Base-by-base conservation (phyloP, 2,113 vertebrate genomes). In the Semicossyphus pulcher region DNA sequence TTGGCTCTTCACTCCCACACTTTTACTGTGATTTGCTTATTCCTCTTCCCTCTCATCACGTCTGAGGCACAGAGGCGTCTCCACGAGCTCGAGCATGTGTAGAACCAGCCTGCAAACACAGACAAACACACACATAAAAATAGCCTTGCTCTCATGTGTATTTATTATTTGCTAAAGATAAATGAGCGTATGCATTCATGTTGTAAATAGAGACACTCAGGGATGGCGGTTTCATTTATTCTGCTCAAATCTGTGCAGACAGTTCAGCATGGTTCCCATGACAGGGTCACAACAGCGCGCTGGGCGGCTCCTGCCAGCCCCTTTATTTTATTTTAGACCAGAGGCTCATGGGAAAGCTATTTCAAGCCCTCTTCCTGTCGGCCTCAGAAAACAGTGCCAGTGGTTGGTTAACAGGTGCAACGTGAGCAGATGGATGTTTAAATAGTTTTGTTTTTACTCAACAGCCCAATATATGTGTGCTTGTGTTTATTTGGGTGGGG, bases 321-420 rank as follows among this genome's bases (percentile, higher is more conserved):
- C 73, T 84, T 80, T 69, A 65, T 87, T 87, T 91, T 93, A 92
- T 93, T 94, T 95, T 93, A 84, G 89, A 91, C 86, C 80, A 76
- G 78, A 88, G 90, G 89, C 93, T 94, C 94, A 94, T 94, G 94
- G 92, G 93, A 95, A 95, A 94, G 90, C 90, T 94, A 94, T 94
- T 93, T 90, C 56, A 28, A 81, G 91, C 87, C 83, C 71, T 78
- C 89, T 92, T 92, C 89, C 88, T 89, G 75, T 90, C 60, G 47
- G 72, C 80, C 75, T 63, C 67, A 82, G 86, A 91, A 87, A 91
- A 85, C 88, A 84, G 67, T 72, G 81, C 77, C 83, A 86, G 81
- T 57, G 62, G 88, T 86, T 88, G 87, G 83, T 85, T 85, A 91
- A 73, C 93, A 94, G 93, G 94, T 95, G 91, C 90, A 91, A 60